Evolutionary conservation across 37 sponge, comb jelly and placozoan species (phyloP).

Genomic region (Chondrilla cf. caribensis): DNA sequence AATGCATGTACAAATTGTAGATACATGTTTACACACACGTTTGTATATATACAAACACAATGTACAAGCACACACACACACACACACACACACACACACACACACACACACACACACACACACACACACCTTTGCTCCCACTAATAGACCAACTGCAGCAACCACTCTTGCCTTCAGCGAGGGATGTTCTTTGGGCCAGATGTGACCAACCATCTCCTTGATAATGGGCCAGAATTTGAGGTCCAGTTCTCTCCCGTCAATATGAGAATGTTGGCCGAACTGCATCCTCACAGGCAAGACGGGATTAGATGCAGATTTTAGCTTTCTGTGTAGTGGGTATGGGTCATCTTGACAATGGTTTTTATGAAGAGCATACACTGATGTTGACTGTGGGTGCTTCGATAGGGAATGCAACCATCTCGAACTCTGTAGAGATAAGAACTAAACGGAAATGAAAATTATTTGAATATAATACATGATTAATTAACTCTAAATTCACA

Average conservation of each 20-base stretch:
- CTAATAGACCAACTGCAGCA: slow-evolving; percentile 62
- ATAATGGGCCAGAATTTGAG: slow-evolving; percentile 63
- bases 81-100: too few relatives aligned
- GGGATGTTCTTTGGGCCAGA: slow-evolving; percentile 85
- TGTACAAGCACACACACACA: not conserved
- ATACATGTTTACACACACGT: too few relatives aligned
- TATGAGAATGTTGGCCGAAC: not conserved
- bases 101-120: too few relatives aligned
- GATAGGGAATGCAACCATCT: not conserved
- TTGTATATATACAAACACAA: not conserved
- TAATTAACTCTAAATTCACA: too few relatives aligned
- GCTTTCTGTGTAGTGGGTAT: not conserved
- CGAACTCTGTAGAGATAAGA: not conserved
- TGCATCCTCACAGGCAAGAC: not conserved
- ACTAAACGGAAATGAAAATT: too few relatives aligned
- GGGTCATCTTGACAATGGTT: not conserved
- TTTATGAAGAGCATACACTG: not conserved
- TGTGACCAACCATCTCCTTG: slow-evolving; percentile 75
- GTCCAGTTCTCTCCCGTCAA: slow-evolving; percentile 12
- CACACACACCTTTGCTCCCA: slow-evolving; percentile 69
- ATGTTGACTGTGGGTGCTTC: not conserved
- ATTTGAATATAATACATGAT: too few relatives aligned
- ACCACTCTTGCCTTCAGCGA: slow-evolving; percentile 80
- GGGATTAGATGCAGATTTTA: not conserved
- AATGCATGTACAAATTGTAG: too few relatives aligned